A percentile compares a stretch with the other conserved stretches of the same genome.
Conservation (phyloP, 2,888 invertebrate genomes). For the Dryobotodes eremita region DNA sequence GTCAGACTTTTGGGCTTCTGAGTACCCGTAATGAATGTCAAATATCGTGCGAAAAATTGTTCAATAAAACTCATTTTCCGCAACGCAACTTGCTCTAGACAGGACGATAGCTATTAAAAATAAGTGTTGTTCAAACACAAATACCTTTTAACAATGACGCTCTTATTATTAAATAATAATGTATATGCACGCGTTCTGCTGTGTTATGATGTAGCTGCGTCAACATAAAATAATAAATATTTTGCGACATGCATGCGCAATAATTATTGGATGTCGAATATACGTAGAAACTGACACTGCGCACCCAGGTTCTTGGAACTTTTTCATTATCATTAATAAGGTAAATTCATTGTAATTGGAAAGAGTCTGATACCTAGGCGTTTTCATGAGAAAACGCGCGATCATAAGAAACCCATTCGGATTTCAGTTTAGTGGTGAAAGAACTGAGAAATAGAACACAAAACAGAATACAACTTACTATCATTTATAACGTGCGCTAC, state of each 20-base stretch:
- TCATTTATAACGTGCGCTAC: background rate
- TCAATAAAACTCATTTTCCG: constrained; percentile 23
- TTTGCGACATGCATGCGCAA: constrained; percentile 9
- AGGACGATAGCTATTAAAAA: background rate
- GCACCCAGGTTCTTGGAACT: background rate
- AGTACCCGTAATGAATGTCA: background rate
- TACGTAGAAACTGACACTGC: background rate
- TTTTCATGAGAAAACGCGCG: background rate
- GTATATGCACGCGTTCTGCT: constrained; percentile 3
- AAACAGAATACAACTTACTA: background rate
- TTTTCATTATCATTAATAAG: background rate
- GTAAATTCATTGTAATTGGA: constrained; percentile 9
- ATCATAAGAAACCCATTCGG: background rate
- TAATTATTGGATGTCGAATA: constrained; percentile 9
- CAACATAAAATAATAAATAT: constrained; percentile 25
- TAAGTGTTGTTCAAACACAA: background rate
- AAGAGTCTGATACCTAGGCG: background rate
- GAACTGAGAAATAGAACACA: background rate
- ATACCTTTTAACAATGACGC: constrained; percentile 2
- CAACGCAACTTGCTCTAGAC: background rate
- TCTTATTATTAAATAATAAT: constrained; percentile 18
- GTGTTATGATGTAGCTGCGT: constrained; percentile 17
- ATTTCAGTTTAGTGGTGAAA: background rate
- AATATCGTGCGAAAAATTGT: constrained; percentile 1
- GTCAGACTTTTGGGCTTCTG: background rate